phyloP scores from a whole-genome alignment of 2,888 invertebrate genomes.

The Asteroscopus sphinx region DNA sequence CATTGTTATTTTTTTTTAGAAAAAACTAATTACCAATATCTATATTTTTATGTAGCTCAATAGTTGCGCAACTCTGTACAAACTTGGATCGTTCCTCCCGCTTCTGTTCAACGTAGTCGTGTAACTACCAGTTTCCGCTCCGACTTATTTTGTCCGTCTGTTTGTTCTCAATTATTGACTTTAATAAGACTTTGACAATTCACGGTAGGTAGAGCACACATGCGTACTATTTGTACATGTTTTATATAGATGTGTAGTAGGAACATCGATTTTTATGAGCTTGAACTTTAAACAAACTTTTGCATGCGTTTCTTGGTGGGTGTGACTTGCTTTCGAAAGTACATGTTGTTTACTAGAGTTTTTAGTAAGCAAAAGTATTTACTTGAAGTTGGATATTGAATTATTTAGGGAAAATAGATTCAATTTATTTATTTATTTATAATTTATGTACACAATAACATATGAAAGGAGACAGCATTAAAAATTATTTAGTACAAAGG shows the following conservation, averaged over 20 bases:
- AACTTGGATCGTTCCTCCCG: slow-evolving; percentile 36
- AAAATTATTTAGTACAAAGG: no score
- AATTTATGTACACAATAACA: no score
- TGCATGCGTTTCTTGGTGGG: neutral
- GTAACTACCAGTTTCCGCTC: slow-evolving; percentile 77
- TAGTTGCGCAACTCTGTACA: slow-evolving; percentile 5
- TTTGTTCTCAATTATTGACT: slow-evolving; percentile 81
- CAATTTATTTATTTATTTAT: no score
- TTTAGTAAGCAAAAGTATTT: no score
- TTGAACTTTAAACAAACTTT: slow-evolving; percentile 3
- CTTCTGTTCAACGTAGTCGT: slow-evolving; percentile 54
- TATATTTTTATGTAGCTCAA: slow-evolving; percentile 2
- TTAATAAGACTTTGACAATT: slow-evolving; percentile 78
- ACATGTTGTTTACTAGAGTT: no score
- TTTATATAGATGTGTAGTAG: slow-evolving; percentile 23
- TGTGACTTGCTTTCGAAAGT: no score
- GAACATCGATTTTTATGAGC: slow-evolving; percentile 1
- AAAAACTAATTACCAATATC: neutral
- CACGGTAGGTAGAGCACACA: slow-evolving; percentile 65
- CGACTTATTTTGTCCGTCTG: slow-evolving; percentile 75
- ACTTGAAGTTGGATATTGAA: no score
- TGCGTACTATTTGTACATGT: slow-evolving; percentile 43
- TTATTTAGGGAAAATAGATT: no score
- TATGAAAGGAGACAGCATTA: no score
- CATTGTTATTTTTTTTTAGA: no score